These are phyloP conservation scores for Amblyopsis hoosieri DNA, from an alignment of 2,797 vertebrate genomes.

Conservation along the genomic window DNA sequence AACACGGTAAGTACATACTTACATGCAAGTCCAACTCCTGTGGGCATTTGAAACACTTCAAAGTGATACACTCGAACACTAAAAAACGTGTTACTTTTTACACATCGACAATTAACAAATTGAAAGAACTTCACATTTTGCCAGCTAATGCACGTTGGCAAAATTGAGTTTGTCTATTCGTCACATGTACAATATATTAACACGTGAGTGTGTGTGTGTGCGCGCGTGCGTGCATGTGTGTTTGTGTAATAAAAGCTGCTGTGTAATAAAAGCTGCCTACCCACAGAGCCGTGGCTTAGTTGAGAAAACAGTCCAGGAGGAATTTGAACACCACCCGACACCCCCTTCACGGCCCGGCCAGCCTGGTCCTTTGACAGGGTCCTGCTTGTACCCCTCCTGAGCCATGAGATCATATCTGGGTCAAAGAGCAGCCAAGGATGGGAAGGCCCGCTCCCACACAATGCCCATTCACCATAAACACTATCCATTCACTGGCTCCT, in stretches of 20 bases:
- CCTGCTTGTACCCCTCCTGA: conserved; percentile 67
- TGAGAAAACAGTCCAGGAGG: conserved; percentile 44
- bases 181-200: neutral
- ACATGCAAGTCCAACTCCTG: no score
- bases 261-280: neutral
- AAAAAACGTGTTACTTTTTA: no score
- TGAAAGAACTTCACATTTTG: no score
- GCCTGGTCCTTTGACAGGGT: conserved; percentile 55
- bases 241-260: neutral
- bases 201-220: no score
- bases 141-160: no score
- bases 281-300: conserved; percentile 35
- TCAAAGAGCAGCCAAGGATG: conserved; percentile 82
- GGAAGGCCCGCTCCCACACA: conserved; percentile 67
- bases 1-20: no score
- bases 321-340: conserved; percentile 47
- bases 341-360: neutral
- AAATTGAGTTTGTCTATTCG: no score
- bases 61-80: no score
- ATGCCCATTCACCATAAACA: conserved; percentile 68
- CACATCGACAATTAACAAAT: no score
- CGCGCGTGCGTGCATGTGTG: neutral
- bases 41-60: no score
- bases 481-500: conserved; percentile 30
- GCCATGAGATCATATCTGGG: conserved; percentile 84